phyloP scores from a whole-genome alignment of 2,888 invertebrate species.

The Periphyllus acericola region DNA sequence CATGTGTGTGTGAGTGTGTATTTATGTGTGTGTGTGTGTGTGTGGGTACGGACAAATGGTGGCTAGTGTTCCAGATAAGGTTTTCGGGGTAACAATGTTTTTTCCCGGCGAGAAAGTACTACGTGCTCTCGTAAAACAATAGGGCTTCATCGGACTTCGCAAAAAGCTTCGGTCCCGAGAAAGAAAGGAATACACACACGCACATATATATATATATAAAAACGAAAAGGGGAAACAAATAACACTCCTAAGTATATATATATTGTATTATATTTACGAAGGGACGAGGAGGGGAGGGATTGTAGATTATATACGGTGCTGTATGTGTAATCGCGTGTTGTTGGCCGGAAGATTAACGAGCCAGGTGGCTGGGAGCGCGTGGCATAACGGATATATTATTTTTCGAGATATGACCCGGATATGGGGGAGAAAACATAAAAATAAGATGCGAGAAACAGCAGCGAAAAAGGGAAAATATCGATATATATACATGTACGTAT shows the following conservation, averaged over 20 bases:
- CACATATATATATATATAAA: conserved; percentile 1
- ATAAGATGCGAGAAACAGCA: conserved; percentile 40
- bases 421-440: conserved; percentile 33
- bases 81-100: conserved; percentile 52
- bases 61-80: conserved; percentile 51
- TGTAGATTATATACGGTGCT: conserved; percentile 60
- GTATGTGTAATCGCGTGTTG: conserved; percentile 62
- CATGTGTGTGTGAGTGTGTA: neutral
- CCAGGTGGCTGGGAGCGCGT: conserved; percentile 59
- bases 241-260: conserved; percentile 21
- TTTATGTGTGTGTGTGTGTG: neutral
- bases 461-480: conserved; percentile 5
- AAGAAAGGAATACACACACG: neutral
- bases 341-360: conserved; percentile 61
- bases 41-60: conserved; percentile 41
- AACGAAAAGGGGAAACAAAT: conserved; percentile 32
- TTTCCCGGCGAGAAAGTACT: conserved; percentile 25
- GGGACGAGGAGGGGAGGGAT: neutral
- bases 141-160: conserved; percentile 54
- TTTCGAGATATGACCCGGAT: conserved; percentile 54
- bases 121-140: conserved; percentile 59
- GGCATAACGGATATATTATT: conserved; percentile 60
- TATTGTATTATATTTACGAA: conserved; percentile 21
- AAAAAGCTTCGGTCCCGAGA: conserved; percentile 47
- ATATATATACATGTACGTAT: too few relatives aligned